These are phyloP conservation scores for Lacerta bilineata DNA, from an alignment of 2,797 vertebrate genomes.

Conservation along the genomic window DNA sequence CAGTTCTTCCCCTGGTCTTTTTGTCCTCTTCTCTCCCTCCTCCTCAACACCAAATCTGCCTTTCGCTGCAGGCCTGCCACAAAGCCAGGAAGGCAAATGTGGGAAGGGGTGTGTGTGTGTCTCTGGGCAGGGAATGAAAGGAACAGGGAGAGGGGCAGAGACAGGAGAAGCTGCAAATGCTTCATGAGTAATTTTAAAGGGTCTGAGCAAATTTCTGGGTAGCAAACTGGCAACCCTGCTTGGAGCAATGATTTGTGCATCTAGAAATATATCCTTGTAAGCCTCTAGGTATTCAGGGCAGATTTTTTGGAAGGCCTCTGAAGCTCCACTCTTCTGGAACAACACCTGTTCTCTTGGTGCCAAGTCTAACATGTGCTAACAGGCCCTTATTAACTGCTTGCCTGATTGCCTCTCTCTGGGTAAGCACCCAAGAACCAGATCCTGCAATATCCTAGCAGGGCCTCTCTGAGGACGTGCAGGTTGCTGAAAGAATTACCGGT, in stretches of 20 bases:
- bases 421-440: too few relatives aligned
- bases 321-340: background rate
- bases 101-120: background rate
- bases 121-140: background rate
- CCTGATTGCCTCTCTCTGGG: background rate
- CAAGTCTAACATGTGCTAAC: background rate
- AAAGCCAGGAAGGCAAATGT: background rate
- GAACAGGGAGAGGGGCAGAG: background rate
- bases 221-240: constrained; percentile 2
- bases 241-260: background rate
- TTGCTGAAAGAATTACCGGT: background rate
- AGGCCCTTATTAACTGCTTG: background rate
- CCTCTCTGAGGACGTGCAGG: background rate
- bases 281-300: constrained; percentile 11
- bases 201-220: background rate
- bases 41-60: background rate
- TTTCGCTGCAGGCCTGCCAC: background rate
- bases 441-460: background rate
- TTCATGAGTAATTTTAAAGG: background rate
- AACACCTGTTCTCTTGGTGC: background rate
- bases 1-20: background rate
- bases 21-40: background rate
- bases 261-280: background rate
- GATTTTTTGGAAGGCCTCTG: constrained; percentile 16
- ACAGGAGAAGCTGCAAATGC: background rate